Evolutionary conservation across 2,113 vertebrate genomes (phyloP).

Genomic region (Tragelaphus buxtoni): DNA sequence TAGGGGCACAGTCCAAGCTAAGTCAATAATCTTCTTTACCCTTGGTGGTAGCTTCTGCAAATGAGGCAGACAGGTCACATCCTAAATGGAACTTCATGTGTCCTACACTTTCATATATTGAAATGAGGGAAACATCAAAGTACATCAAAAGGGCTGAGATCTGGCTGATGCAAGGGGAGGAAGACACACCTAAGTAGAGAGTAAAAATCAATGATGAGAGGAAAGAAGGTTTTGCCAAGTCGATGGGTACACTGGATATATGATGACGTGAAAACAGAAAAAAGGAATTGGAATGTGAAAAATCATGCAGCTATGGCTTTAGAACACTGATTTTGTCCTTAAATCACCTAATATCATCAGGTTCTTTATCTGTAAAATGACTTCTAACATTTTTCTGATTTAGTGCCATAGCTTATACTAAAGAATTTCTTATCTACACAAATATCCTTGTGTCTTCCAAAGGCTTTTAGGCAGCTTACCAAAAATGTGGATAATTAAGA

Average conservation of each 20-base stretch:
- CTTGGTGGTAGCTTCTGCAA: background rate
- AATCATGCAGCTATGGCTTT: background rate
- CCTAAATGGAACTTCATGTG: background rate
- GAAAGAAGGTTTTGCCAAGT: fast-evolving
- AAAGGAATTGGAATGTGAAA: background rate
- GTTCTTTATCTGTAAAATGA: background rate
- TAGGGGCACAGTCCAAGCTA: background rate
- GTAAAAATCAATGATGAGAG: background rate
- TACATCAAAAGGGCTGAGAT: background rate
- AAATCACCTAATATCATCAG: background rate
- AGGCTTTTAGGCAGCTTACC: background rate
- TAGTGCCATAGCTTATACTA: background rate
- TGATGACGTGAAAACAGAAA: background rate
- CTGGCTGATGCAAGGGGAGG: background rate
- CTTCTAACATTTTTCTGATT: background rate
- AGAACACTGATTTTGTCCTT: background rate
- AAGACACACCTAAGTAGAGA: background rate
- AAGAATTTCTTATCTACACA: fast-evolving
- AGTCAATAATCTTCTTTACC: background rate
- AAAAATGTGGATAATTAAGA: background rate
- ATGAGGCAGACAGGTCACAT: background rate
- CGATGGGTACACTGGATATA: no score
- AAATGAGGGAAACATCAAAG: background rate
- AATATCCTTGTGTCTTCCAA: background rate
- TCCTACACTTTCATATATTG: background rate